phyloP scores from a whole-genome alignment of 2,888 invertebrate species.

The Lobophora halterata region DNA sequence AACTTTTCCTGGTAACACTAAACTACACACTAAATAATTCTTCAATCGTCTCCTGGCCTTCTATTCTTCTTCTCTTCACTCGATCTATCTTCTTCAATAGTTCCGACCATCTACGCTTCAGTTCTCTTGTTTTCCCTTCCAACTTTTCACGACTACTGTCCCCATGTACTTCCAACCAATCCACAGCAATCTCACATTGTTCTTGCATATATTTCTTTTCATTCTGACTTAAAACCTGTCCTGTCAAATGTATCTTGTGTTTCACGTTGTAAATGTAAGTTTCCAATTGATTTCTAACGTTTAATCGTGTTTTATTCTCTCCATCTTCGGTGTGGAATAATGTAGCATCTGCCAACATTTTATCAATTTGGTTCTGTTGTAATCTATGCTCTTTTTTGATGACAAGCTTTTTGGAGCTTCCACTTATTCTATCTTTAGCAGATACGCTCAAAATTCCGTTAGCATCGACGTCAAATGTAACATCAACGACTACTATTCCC shows the following conservation, averaged over 20 bases:
- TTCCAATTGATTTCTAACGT: conserved; percentile 60
- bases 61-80: conserved; percentile 45
- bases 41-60: conserved; percentile 26
- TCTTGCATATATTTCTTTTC: conserved; percentile 44
- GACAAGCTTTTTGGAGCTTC: conserved; percentile 43
- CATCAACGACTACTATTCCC: conserved; percentile 55
- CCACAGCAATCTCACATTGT: conserved; percentile 47
- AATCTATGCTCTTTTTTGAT: conserved; percentile 52
- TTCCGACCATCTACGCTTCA: conserved; percentile 49
- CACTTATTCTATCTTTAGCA: conserved; percentile 55
- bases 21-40: conserved; percentile 29
- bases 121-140: conserved; percentile 52
- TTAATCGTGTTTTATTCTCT: conserved; percentile 51
- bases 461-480: conserved; percentile 57
- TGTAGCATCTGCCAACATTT: conserved; percentile 56
- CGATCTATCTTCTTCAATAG: conserved; percentile 46
- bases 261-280: conserved; percentile 55
- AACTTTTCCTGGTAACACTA: background rate
- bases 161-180: conserved; percentile 54
- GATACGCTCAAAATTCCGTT: conserved; percentile 57
- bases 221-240: conserved; percentile 20
- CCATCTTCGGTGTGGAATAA: conserved; percentile 50
- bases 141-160: conserved; percentile 54
- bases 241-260: conserved; percentile 37
- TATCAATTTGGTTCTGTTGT: conserved; percentile 45